phyloP scores from a whole-genome alignment of 1,140 invertebrate genomes.

The Drosophila kikkawai region DNA sequence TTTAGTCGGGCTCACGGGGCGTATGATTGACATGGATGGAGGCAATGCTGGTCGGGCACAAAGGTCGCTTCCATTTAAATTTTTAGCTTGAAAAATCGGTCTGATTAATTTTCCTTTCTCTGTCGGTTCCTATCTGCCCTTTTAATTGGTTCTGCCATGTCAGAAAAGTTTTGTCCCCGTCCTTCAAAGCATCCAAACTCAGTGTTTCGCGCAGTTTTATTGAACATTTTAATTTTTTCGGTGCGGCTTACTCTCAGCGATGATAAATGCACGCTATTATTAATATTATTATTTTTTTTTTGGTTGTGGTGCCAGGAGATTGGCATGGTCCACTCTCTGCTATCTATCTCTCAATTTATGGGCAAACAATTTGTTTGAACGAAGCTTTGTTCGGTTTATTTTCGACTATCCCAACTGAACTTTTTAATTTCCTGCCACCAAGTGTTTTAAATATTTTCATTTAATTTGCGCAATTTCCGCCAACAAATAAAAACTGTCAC shows the following conservation, averaged over 20 bases:
- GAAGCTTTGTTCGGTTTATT: constrained; percentile 11
- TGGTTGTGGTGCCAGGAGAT: neutral
- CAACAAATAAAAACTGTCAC: constrained; percentile 4
- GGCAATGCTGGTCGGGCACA: neutral
- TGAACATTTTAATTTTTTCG: neutral
- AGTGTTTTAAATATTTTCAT: constrained; percentile 53
- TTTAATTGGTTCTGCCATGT: constrained; percentile 33
- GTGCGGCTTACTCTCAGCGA: neutral
- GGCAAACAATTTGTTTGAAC: constrained; percentile 29
- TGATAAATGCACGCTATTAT: constrained; percentile 7
- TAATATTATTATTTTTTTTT: neutral
- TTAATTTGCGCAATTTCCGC: constrained; percentile 64
- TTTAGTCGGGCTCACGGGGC: constrained; percentile 29
- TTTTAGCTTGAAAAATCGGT: constrained; percentile 53
- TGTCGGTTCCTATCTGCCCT: neutral
- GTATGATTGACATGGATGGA: constrained; percentile 63
- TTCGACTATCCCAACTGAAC: neutral
- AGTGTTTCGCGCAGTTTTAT: neutral
- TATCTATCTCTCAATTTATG: constrained; percentile 25
- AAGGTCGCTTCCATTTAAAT: constrained; percentile 42
- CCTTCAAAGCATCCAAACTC: constrained; percentile 3
- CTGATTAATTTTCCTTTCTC: constrained; percentile 18
- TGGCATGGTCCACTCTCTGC: constrained; percentile 7
- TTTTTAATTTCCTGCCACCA: constrained; percentile 46
- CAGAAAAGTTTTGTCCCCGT: constrained; percentile 11